Evolutionary conservation across 2,888 invertebrate species (phyloP).

Genomic region (Leptinotarsa peninsularis): DNA sequence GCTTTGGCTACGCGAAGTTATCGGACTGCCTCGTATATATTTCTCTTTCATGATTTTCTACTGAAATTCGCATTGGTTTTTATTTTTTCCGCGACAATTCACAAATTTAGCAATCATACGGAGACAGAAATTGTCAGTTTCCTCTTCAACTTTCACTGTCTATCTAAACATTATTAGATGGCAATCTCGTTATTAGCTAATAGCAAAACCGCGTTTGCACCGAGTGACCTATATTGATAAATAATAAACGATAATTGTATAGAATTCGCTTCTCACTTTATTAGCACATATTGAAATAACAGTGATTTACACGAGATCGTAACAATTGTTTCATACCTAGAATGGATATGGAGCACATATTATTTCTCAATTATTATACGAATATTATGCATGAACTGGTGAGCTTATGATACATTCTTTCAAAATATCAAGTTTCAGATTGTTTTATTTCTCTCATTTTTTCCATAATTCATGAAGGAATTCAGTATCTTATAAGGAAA

Average conservation of each 20-base stretch:
- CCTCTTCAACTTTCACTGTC: slow-evolving; percentile 26
- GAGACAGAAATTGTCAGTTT: neutral
- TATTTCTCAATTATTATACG: neutral
- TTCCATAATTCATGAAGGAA: no score
- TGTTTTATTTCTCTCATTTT: neutral
- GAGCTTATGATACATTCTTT: neutral
- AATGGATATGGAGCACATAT: slow-evolving; percentile 6
- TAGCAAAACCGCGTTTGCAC: slow-evolving; percentile 20
- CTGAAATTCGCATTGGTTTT: no score
- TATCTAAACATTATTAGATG: slow-evolving; percentile 6
- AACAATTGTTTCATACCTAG: neutral
- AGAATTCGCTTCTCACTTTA: slow-evolving; percentile 6
- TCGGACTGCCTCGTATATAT: no score
- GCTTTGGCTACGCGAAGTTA: no score
- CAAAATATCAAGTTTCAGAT: neutral
- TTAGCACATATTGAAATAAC: neutral
- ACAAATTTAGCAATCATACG: neutral
- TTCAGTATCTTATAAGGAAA: no score
- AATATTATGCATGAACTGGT: neutral
- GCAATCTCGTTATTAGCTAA: slow-evolving; percentile 25
- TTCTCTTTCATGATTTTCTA: no score
- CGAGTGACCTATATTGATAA: slow-evolving; percentile 20
- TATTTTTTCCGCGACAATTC: neutral
- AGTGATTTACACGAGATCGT: neutral
- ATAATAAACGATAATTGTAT: neutral